Conservation (phyloP, 2,797 vertebrate species). For the Poeciliopsis presidionis region DNA sequence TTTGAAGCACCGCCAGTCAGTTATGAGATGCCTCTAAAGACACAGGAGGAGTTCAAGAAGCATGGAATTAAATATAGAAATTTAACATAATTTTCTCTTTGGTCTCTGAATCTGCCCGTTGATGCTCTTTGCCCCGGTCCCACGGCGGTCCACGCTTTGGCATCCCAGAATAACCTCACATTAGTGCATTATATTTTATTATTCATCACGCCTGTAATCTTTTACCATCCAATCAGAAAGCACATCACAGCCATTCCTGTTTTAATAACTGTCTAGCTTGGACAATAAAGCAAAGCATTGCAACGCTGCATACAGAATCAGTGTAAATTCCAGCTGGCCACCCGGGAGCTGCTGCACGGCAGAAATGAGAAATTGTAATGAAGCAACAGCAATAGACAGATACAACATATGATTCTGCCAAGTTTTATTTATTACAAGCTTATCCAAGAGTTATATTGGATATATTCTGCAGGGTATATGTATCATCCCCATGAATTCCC, state of each 20-base stretch:
- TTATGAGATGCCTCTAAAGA: background rate
- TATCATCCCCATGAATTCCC: background rate
- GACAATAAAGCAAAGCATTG: constrained; percentile 62
- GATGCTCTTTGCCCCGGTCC: constrained; percentile 7
- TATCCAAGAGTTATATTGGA: constrained; percentile 26
- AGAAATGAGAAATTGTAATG: constrained; percentile 62
- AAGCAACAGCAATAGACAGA: constrained; percentile 45
- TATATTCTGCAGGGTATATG: background rate
- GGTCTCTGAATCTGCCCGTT: background rate
- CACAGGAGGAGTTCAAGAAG: constrained; percentile 1
- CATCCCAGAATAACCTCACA: constrained; percentile 30
- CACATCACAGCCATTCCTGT: constrained; percentile 60
- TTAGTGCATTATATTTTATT: constrained; percentile 50
- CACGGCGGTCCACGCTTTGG: constrained; percentile 25
- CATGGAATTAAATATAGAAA: constrained; percentile 3
- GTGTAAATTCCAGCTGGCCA: constrained; percentile 68
- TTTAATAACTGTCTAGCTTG: constrained; percentile 65
- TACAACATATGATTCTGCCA: constrained; percentile 30
- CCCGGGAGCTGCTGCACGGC: constrained; percentile 47
- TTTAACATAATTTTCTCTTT: background rate
- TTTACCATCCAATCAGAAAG: constrained; percentile 65
- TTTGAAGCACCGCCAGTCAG: constrained; percentile 12
- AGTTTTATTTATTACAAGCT: constrained; percentile 39
- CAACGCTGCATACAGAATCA: constrained; percentile 61
- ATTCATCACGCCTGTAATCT: constrained; percentile 59